A percentile compares a stretch with the other conserved stretches of the same genome.
phyloP scores from a whole-genome alignment of 2,797 vertebrate species.

The Mormyrops attenuatus region DNA sequence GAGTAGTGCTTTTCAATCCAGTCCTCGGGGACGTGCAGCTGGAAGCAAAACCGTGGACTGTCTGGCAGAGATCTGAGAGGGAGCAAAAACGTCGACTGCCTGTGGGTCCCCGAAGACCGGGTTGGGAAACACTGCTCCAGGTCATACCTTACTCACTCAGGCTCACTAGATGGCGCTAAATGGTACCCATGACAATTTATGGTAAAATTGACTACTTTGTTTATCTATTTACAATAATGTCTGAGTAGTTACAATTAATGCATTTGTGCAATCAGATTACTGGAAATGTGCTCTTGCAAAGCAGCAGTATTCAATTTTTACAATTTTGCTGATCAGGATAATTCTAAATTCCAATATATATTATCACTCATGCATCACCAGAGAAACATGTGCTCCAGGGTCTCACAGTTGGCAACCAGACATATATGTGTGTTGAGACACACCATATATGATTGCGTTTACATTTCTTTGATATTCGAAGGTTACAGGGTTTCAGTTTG shows the following conservation, averaged over 20 bases:
- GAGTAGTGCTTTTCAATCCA: not conserved
- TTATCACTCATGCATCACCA: not conserved
- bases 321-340: not conserved
- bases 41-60: not conserved
- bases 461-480: not conserved
- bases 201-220: not conserved
- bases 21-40: not conserved
- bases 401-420: not conserved
- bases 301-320: not conserved
- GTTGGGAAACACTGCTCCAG: not conserved
- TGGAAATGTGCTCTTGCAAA: not conserved
- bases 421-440: not conserved
- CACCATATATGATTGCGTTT: not conserved
- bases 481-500: not conserved
- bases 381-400: not conserved
- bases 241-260: not conserved
- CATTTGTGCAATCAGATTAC: not conserved
- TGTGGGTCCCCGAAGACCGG: not conserved
- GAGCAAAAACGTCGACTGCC: not conserved
- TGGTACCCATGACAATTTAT: not conserved
- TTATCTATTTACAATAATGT: not conserved
- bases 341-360: constrained; percentile 6
- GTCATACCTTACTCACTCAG: not conserved
- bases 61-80: not conserved
- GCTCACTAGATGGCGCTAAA: not conserved